A percentile compares a stretch with the other conserved stretches of the same genome.
Conservation (phyloP, 2,113 vertebrate genomes). For the Lethenteron reissneri region DNA sequence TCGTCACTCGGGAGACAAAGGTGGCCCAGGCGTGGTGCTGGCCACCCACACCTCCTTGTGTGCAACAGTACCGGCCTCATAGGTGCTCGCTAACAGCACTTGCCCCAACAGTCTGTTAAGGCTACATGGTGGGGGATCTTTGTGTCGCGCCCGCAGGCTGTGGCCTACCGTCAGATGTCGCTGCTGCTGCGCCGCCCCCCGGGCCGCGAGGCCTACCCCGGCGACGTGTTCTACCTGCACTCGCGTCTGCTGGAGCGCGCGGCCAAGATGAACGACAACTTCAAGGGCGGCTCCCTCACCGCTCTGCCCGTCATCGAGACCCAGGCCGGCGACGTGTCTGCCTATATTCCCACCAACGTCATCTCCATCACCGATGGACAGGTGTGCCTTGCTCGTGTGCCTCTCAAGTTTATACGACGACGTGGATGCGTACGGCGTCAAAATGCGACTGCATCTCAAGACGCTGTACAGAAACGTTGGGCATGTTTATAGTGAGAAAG, state of each 20-base stretch:
- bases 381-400: slow-evolving; percentile 20
- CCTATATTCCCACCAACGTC: slow-evolving; percentile 97
- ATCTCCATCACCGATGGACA: slow-evolving; percentile 98
- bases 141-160: slow-evolving; percentile 30
- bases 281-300: slow-evolving; percentile 76
- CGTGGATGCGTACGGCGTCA: too few species aligned
- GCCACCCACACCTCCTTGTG: too few species aligned
- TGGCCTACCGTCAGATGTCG: slow-evolving; percentile 97
- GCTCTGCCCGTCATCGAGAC: slow-evolving; percentile 94
- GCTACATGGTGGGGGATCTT: neutral
- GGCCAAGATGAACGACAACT: slow-evolving; percentile 91
- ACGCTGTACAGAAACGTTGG: too few species aligned
- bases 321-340: slow-evolving; percentile 94
- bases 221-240: slow-evolving; percentile 94
- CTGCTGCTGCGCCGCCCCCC: slow-evolving; percentile 84
- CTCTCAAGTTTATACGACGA: neutral
- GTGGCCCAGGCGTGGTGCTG: too few species aligned
- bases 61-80: too few species aligned
- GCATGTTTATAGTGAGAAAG: too few species aligned
- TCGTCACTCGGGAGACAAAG: too few species aligned
- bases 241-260: slow-evolving; percentile 90
- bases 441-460: too few species aligned
- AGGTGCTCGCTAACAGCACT: neutral
- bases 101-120: neutral
- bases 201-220: slow-evolving; percentile 81